Conservation (phyloP, 2,797 vertebrate genomes). For the Cossypha dichroa region DNA sequence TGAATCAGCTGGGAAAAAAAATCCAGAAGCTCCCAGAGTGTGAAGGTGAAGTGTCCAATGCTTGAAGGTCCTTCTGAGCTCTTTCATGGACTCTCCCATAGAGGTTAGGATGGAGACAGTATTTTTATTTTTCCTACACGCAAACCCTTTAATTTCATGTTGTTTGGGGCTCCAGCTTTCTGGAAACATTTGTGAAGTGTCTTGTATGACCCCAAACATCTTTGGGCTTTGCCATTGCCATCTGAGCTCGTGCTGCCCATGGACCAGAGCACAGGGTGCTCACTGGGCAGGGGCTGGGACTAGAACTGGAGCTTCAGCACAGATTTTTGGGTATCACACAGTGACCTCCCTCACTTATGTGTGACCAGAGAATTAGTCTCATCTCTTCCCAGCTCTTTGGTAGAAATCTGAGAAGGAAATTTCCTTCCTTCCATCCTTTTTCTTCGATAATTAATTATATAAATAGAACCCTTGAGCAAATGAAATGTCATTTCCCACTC, state of each 20-base stretch:
- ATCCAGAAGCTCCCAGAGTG: background rate
- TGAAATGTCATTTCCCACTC: conserved; percentile 67
- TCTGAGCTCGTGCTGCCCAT: background rate
- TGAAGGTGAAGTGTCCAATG: background rate
- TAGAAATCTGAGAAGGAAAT: background rate
- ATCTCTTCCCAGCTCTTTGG: background rate
- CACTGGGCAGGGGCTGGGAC: background rate
- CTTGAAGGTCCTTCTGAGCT: background rate
- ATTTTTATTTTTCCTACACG: background rate
- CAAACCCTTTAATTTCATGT: background rate
- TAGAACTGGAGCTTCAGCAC: background rate
- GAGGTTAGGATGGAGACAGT: background rate
- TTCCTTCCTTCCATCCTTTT: background rate
- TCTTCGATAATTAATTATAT: conserved; percentile 54
- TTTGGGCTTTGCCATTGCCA: background rate
- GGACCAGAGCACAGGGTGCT: background rate
- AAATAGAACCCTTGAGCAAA: conserved; percentile 60
- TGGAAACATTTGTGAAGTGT: background rate
- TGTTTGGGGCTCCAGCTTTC: background rate
- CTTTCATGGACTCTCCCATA: conserved; percentile 22
- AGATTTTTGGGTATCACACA: background rate
- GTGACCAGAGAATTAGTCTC: background rate
- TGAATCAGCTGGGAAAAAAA: background rate
- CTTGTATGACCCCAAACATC: background rate
- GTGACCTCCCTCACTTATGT: accelerated